These are phyloP conservation scores for Rhagonycha lutea DNA, from an alignment of 2,888 invertebrate species.

Conservation along the genomic window DNA sequence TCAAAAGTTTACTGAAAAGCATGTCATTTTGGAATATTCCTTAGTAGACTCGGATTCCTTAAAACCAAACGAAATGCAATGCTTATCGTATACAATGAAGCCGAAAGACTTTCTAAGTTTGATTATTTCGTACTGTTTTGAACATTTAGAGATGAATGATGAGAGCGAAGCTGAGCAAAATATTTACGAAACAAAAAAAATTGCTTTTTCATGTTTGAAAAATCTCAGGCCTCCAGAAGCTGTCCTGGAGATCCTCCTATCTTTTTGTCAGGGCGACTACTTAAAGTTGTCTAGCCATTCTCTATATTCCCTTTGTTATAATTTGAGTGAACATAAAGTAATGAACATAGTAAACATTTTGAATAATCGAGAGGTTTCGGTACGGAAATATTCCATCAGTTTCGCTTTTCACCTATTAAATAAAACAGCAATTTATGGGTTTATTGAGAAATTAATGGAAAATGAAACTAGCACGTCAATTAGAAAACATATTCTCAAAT, in stretches of 20 bases:
- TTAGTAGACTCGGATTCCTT: neutral
- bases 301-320: neutral
- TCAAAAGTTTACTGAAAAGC: neutral
- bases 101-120: neutral
- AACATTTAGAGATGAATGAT: neutral
- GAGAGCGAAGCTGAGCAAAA: neutral
- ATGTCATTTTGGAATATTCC: neutral
- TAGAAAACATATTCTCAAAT: constrained; percentile 5
- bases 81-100: constrained; percentile 1
- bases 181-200: neutral
- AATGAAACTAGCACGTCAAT: constrained; percentile 13
- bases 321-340: constrained; percentile 14
- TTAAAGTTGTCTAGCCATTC: constrained; percentile 13
- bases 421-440: neutral
- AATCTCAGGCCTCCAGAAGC: constrained; percentile 6
- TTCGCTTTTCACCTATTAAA: constrained; percentile 5
- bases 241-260: constrained; percentile 6
- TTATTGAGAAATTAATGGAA: neutral
- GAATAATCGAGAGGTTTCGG: constrained; percentile 11
- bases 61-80: neutral
- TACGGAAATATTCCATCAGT: constrained; percentile 18
- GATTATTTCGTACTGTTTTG: neutral
- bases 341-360: neutral
- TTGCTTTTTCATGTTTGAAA: constrained; percentile 1
- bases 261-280: constrained; percentile 20